Conservation (phyloP, 2,113 vertebrate genomes). For the cat (Felis catus) region DNA sequence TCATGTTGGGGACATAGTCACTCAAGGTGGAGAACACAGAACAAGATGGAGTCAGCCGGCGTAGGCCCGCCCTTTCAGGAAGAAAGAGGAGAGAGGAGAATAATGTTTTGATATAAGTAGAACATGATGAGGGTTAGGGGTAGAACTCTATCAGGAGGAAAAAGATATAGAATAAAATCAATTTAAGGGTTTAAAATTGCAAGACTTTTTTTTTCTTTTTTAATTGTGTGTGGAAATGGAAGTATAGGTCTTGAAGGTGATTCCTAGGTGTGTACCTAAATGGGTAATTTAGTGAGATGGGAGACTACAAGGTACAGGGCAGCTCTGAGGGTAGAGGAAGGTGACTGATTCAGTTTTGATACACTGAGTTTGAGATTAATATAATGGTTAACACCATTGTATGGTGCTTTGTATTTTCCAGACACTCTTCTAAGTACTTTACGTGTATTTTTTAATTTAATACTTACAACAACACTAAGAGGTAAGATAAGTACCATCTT, state of each 20-base stretch:
- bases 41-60: no score
- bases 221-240: not conserved
- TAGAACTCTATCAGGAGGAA: not conserved
- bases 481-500: not conserved
- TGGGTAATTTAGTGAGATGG: not conserved
- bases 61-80: no score
- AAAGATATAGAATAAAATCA: not conserved
- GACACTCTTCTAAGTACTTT: not conserved
- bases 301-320: not conserved
- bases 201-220: not conserved
- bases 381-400: not conserved
- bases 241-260: not conserved
- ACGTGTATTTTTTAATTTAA: not conserved
- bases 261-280: not conserved
- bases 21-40: no score
- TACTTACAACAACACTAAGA: not conserved
- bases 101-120: not conserved
- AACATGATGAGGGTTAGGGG: not conserved
- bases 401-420: not conserved
- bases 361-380: constrained; percentile 10
- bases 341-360: not conserved
- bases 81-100: not conserved
- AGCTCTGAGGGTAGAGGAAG: not conserved
- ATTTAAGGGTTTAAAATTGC: not conserved
- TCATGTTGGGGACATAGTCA: no score